These are phyloP conservation scores for Synanceia verrucosa DNA, from an alignment of 2,797 vertebrate genomes.

Conservation along the genomic window DNA sequence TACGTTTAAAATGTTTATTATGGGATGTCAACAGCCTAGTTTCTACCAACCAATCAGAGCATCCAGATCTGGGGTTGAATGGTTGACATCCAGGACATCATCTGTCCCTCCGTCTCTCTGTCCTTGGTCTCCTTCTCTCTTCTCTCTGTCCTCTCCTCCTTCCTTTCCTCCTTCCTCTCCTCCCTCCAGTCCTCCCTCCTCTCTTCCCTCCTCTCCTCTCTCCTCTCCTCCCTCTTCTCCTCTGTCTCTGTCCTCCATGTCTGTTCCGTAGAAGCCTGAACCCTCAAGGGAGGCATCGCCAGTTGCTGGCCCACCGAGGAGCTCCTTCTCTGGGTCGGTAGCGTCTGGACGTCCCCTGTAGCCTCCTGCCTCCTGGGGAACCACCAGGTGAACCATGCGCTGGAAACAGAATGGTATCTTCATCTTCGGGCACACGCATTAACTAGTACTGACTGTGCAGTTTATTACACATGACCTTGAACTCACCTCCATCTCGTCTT, in stretches of 20 bases:
- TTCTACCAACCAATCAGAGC: conserved; percentile 68
- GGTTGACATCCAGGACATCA: conserved; percentile 33
- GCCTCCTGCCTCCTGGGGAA: conserved; percentile 37
- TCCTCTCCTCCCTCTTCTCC: conserved; percentile 66
- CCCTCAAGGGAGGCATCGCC: conserved; percentile 57
- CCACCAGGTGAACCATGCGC: conserved; percentile 69
- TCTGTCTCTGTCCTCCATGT: conserved; percentile 69
- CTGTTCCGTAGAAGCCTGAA: conserved; percentile 66
- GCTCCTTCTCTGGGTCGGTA: conserved; percentile 44
- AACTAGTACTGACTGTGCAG: neutral
- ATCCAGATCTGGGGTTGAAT: conserved; percentile 62
- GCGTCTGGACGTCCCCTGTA: conserved; percentile 25
- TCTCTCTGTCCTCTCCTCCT: neutral
- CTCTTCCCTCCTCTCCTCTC: conserved; percentile 48
- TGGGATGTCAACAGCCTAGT: neutral
- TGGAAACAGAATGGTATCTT: neutral
- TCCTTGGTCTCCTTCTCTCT: neutral
- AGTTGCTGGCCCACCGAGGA: conserved; percentile 33
- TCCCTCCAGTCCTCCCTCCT: conserved; percentile 41
- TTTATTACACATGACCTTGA: neutral
- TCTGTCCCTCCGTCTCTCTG: neutral
- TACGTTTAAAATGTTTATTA: no score
- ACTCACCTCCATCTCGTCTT: conserved; percentile 73
- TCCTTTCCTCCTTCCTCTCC: conserved; percentile 46
- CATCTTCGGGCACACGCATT: neutral